Conservation (phyloP, 1,140 invertebrate species). For the Drosophila bocki region DNA sequence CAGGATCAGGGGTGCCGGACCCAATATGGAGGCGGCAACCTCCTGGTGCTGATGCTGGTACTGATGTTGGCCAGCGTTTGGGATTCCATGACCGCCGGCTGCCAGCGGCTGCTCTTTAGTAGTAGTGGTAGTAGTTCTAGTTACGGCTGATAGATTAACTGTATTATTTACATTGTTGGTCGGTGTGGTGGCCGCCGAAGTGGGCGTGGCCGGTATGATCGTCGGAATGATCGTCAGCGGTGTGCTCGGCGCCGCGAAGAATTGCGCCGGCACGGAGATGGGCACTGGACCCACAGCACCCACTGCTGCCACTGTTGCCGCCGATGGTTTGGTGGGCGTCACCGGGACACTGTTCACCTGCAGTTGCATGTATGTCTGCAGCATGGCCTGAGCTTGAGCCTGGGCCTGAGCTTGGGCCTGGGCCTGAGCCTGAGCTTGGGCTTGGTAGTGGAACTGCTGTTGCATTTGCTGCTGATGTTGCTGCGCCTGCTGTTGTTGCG, state of each 20-base stretch:
- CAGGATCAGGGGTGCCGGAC: constrained; percentile 36
- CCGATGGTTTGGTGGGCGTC: constrained; percentile 71
- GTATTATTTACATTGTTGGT: constrained; percentile 83
- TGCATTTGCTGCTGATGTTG: constrained; percentile 58
- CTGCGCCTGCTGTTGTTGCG: constrained; percentile 56
- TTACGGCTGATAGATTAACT: constrained; percentile 84
- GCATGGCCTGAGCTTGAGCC: constrained; percentile 74
- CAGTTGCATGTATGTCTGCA: constrained; percentile 82
- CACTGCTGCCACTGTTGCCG: constrained; percentile 14
- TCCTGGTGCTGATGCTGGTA: background rate
- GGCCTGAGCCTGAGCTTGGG: constrained; percentile 49
- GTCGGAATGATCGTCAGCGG: constrained; percentile 78
- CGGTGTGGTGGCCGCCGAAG: constrained; percentile 78
- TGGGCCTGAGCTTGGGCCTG: constrained; percentile 54
- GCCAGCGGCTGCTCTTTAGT: constrained; percentile 75
- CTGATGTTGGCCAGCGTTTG: constrained; percentile 22
- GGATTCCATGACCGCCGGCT: constrained; percentile 46
- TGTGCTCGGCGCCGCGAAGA: constrained; percentile 73
- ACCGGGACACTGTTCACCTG: constrained; percentile 76
- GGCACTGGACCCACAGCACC: constrained; percentile 37
- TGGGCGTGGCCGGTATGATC: constrained; percentile 72
- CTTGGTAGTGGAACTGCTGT: constrained; percentile 70
- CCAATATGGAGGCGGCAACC: constrained; percentile 43
- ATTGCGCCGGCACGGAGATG: constrained; percentile 50
- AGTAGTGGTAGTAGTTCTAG: constrained; percentile 82